These are phyloP conservation scores for Samia ricini DNA, from an alignment of 1,140 invertebrate genomes.

Conservation along the genomic window DNA sequence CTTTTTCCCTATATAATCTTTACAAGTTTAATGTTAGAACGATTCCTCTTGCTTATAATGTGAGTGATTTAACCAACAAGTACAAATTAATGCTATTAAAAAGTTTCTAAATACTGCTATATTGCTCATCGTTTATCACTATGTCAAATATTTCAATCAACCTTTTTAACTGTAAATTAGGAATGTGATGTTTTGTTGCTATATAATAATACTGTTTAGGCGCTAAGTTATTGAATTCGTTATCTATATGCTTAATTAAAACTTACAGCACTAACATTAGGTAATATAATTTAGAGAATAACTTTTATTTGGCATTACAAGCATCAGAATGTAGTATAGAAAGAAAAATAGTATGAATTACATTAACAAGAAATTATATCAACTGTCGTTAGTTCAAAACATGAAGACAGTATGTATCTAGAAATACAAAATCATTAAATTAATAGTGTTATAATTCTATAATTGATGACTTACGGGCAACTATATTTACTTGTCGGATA, in stretches of 20 bases:
- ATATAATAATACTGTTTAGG: not conserved
- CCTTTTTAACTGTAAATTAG: not conserved
- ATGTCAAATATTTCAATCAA: constrained; percentile 5
- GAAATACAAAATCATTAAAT: too few species aligned
- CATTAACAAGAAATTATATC: not conserved
- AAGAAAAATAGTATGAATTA: not conserved
- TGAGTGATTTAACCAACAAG: not conserved
- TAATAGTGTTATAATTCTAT: too few species aligned
- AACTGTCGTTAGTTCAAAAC: too few species aligned
- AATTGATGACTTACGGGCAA: too few species aligned
- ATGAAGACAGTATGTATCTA: too few species aligned
- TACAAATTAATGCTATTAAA: constrained; percentile 19
- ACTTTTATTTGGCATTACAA: not conserved
- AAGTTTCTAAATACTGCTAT: constrained; percentile 47
- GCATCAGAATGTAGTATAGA: not conserved
- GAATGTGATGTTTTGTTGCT: not conserved
- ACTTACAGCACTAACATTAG: not conserved
- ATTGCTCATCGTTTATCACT: constrained; percentile 55
- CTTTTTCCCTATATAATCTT: not conserved
- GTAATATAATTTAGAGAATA: not conserved
- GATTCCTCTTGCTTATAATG: not conserved
- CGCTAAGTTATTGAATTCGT: not conserved
- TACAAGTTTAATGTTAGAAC: not conserved
- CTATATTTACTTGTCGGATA: too few species aligned
- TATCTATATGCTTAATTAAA: not conserved